phyloP scores from a whole-genome alignment of 53 echinoderm and acorn worm species.

The Holothuria leucospilota region DNA sequence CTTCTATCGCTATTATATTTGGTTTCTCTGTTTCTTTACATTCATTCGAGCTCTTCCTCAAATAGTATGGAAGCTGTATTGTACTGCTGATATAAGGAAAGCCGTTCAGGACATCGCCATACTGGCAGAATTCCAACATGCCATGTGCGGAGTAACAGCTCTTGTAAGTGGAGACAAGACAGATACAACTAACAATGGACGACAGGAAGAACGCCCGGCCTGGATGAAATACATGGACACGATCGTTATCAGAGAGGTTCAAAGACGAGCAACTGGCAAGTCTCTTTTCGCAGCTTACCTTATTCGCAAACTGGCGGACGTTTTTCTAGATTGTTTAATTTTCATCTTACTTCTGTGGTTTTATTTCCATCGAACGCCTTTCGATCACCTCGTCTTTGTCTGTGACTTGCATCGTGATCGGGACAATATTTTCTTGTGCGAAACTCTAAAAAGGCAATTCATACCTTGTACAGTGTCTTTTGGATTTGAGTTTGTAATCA shows the following conservation, averaged over 20 bases:
- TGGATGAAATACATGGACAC: constrained; percentile 1
- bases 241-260: neutral
- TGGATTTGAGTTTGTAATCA: constrained; percentile 16
- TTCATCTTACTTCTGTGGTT: neutral
- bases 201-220: neutral
- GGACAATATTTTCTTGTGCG: constrained; percentile 4
- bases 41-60: constrained; percentile 19
- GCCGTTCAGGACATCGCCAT: constrained; percentile 1
- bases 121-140: constrained; percentile 25
- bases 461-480: constrained; percentile 18
- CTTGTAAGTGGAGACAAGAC: neutral
- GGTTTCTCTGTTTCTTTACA: constrained; percentile 9
- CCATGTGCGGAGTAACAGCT: constrained; percentile 4
- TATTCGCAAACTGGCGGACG: neutral
- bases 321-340: neutral
- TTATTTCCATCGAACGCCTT: neutral
- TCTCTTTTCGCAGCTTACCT: neutral
- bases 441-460: neutral
- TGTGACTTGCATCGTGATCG: constrained; percentile 20
- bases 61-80: neutral
- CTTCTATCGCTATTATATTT: constrained; percentile 29
- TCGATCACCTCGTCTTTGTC: neutral
- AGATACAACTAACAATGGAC: neutral
- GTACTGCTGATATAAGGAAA: constrained; percentile 6
- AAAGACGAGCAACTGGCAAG: neutral